A percentile compares a stretch with the other conserved stretches of the same genome.
These are phyloP conservation scores for Argyra leucocephala DNA, from an alignment of 2,888 invertebrate species.

Conservation along the genomic window DNA sequence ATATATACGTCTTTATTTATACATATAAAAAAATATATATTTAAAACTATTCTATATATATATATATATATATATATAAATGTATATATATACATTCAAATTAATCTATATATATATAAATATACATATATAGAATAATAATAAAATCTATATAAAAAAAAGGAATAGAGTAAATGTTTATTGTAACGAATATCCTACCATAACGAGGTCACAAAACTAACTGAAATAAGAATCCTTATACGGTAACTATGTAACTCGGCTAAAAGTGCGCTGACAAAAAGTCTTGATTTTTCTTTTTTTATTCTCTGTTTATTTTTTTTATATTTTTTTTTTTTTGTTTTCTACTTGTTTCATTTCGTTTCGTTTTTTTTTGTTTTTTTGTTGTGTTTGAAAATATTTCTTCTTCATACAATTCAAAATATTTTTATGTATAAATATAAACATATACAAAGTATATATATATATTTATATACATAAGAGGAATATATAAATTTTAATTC, in stretches of 20 bases:
- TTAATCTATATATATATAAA: not conserved
- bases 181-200: slow-evolving; percentile 46
- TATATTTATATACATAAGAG: not conserved
- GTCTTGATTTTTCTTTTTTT: not conserved
- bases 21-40: too few species aligned
- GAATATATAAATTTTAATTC: not conserved
- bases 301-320: not conserved
- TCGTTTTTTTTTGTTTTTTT: not conserved
- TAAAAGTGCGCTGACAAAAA: slow-evolving; percentile 6
- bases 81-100: too few species aligned
- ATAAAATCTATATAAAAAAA: too few species aligned
- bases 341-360: not conserved
- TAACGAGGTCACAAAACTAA: slow-evolving; percentile 45
- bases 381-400: not conserved
- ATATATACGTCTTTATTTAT: too few species aligned
- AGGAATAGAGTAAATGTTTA: slow-evolving; percentile 22
- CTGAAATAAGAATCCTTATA: slow-evolving; percentile 38
- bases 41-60: too few species aligned
- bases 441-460: not conserved
- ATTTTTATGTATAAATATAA: not conserved
- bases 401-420: too few species aligned
- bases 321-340: not conserved
- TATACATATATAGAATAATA: not conserved
- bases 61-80: too few species aligned
- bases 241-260: slow-evolving; percentile 3